Evolutionary conservation across 2,888 invertebrate species (phyloP).

Genomic region (Drosophila villosipedis): DNA sequence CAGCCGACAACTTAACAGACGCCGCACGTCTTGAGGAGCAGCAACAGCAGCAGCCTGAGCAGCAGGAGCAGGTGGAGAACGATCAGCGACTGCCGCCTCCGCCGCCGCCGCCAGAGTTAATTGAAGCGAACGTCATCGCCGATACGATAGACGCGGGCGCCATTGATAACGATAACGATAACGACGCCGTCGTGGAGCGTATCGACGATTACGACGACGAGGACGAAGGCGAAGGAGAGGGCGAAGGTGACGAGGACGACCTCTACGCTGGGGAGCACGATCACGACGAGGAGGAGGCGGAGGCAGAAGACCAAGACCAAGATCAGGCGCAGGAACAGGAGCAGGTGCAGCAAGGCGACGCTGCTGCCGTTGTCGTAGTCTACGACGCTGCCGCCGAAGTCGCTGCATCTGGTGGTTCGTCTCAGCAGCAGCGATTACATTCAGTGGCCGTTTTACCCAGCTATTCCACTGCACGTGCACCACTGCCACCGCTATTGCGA

Average conservation of each 20-base stretch:
- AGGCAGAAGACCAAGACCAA: conserved; percentile 3
- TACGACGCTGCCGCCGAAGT: conserved; percentile 20
- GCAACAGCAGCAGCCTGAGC: conserved; percentile 22
- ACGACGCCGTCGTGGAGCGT: conserved; percentile 75
- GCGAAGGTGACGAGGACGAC: conserved; percentile 60
- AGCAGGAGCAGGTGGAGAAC: conserved; percentile 17
- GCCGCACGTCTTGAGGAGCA: conserved; percentile 26
- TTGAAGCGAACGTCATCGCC: conserved; percentile 64
- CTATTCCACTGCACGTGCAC: conserved; percentile 53
- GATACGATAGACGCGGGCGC: conserved; percentile 72
- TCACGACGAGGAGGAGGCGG: conserved; percentile 30
- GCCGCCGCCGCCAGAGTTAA: conserved; percentile 33
- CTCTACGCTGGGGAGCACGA: conserved; percentile 28
- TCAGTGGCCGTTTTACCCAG: conserved; percentile 71
- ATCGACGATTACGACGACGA: conserved; percentile 75
- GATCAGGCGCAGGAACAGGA: conserved; percentile 30
- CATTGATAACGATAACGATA: conserved; percentile 49
- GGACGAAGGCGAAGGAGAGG: conserved; percentile 63
- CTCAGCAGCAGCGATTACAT: conserved; percentile 52
- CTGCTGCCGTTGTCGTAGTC: conserved; percentile 20
- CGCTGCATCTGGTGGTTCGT: conserved; percentile 9
- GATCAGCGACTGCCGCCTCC: conserved; percentile 23
- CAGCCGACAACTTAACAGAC: conserved; percentile 18
- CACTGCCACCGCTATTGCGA: conserved; percentile 64
- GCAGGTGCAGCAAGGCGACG: conserved; percentile 6